Percentiles rank a stretch among this genome's conserved stretches.
Evolutionary conservation across 64 coral and sea anemone genomes (phyloP).

Genomic region (Montipora efflorescens): DNA sequence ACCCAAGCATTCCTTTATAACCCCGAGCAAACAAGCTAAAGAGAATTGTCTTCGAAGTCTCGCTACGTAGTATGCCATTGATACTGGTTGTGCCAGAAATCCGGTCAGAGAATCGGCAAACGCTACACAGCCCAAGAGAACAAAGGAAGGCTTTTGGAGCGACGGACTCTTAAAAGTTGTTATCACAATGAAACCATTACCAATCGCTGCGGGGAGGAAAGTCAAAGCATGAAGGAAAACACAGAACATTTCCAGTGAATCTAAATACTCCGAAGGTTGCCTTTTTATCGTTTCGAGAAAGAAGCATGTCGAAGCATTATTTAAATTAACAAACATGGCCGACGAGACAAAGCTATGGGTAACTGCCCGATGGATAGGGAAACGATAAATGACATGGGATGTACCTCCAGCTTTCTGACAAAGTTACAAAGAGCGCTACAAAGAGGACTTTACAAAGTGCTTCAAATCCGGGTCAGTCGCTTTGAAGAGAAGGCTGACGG

Average conservation of each 20-base stretch:
- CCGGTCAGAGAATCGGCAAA: slow-evolving; percentile 31
- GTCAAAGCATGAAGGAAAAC: slow-evolving; percentile 5
- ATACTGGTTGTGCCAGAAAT: slow-evolving; percentile 14
- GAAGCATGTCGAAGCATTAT: slow-evolving; percentile 16
- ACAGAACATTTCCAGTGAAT: background rate
- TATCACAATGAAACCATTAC: background rate
- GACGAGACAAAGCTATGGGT: background rate
- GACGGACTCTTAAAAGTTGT: slow-evolving; percentile 17
- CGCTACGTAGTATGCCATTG: slow-evolving; percentile 18
- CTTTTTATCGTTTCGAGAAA: background rate
- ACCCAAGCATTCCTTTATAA: background rate
- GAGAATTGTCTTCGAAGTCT: slow-evolving; percentile 20
- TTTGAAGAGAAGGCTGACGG: no score
- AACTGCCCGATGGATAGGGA: background rate
- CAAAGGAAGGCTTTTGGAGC: slow-evolving; percentile 2
- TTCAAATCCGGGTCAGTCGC: no score
- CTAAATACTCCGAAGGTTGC: background rate
- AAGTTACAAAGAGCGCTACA: no score
- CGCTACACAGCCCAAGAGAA: slow-evolving; percentile 2
- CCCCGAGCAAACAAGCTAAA: background rate
- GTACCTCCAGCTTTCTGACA: no score
- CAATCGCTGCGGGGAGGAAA: slow-evolving; percentile 25
- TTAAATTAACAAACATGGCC: background rate
- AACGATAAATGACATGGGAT: no score
- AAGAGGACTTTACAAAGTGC: no score